phyloP scores from a whole-genome alignment of 2,797 vertebrate genomes.

The Cynopterus sphinx region DNA sequence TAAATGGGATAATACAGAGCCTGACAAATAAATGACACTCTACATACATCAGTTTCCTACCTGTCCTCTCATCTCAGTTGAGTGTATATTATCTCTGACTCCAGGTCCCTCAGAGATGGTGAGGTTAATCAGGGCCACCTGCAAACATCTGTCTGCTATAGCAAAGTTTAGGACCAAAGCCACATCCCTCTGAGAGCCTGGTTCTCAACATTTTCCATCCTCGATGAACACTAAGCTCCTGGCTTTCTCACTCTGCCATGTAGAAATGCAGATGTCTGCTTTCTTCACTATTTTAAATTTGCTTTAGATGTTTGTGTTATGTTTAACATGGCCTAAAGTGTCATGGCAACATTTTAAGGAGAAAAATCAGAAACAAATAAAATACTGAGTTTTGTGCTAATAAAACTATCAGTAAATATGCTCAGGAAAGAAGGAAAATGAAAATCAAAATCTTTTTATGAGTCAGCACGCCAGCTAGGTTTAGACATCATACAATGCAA shows the following conservation, averaged over 20 bases:
- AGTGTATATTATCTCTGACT: not conserved
- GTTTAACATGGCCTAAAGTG: not conserved
- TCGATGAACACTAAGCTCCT: slow-evolving; percentile 8
- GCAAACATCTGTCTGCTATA: not conserved
- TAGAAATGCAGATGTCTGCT: not conserved
- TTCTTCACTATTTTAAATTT: not conserved
- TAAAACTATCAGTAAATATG: slow-evolving; percentile 12
- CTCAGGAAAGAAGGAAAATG: not conserved
- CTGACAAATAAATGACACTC: not conserved
- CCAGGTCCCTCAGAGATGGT: not conserved
- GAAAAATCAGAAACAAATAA: slow-evolving; percentile 29
- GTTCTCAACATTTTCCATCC: slow-evolving; percentile 31
- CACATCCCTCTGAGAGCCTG: not conserved
- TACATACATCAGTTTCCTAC: not conserved
- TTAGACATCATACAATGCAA: slow-evolving; percentile 3
- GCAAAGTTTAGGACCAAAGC: not conserved
- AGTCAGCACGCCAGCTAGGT: not conserved
- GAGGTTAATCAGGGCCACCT: not conserved
- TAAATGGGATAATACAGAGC: not conserved
- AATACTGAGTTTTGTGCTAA: not conserved
- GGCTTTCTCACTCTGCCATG: not conserved
- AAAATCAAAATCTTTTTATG: slow-evolving; percentile 47
- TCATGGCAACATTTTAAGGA: not conserved
- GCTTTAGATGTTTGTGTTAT: not conserved
- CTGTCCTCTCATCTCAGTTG: not conserved